Evolutionary conservation across 92 coral and sea anemone species (phyloP).

Genomic region (Blastomussa wellsi): DNA sequence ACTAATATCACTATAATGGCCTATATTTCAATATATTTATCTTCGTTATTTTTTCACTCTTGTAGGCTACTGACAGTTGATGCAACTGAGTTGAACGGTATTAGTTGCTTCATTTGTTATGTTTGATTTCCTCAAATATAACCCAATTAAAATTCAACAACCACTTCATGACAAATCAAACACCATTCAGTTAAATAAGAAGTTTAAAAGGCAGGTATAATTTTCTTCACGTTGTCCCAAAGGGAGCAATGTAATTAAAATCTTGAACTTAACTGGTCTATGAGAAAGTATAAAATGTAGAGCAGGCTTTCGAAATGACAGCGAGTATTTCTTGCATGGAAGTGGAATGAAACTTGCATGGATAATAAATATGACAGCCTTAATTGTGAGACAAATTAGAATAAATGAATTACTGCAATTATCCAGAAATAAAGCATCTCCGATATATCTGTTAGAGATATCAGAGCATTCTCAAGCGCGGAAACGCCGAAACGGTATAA

Average conservation of each 20-base stretch:
- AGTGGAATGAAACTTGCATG: constrained; percentile 22
- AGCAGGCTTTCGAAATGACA: constrained; percentile 48
- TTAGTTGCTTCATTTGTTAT: constrained; percentile 29
- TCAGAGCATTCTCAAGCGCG: too few relatives aligned
- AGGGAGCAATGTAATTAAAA: constrained; percentile 50
- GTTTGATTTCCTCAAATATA: constrained; percentile 42
- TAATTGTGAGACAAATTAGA: too few relatives aligned
- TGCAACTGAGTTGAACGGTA: constrained; percentile 45
- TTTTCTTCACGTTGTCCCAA: constrained; percentile 50
- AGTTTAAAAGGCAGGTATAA: constrained; percentile 32
- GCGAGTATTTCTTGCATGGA: constrained; percentile 5
- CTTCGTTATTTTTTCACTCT: too few relatives aligned
- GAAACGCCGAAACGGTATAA: too few relatives aligned
- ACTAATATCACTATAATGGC: too few relatives aligned
- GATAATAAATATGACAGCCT: neutral
- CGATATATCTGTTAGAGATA: too few relatives aligned
- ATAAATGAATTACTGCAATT: too few relatives aligned
- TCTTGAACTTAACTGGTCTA: constrained; percentile 36
- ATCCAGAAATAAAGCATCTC: too few relatives aligned
- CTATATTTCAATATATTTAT: too few relatives aligned
- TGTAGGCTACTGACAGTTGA: constrained; percentile 46
- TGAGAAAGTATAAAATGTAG: constrained; percentile 40
- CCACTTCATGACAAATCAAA: constrained; percentile 33
- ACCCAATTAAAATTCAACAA: constrained; percentile 28
- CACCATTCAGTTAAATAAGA: constrained; percentile 41